A percentile compares a stretch with the other conserved stretches of the same genome.
Conservation (phyloP, 64 coral and sea anemone species). For the Pocillopora verrucosa region DNA sequence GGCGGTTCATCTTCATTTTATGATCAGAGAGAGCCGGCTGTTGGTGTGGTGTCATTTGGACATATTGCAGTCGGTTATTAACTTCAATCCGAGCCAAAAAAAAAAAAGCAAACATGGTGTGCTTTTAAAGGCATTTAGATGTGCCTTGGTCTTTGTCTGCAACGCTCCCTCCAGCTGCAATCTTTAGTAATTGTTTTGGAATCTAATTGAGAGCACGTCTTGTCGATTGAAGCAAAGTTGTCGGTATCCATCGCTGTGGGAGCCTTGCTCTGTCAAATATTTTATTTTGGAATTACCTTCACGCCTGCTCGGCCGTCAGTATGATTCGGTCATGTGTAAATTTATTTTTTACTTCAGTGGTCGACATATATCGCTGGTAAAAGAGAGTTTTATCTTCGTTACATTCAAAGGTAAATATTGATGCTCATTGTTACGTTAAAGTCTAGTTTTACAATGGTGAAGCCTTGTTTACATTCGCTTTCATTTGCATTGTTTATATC, state of each 20-base stretch:
- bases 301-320: background rate
- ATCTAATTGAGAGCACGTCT: background rate
- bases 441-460: too few relatives aligned
- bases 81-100: too few relatives aligned
- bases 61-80: too few relatives aligned
- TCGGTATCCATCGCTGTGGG: background rate
- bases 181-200: background rate
- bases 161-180: background rate
- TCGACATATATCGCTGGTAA: background rate
- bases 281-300: background rate
- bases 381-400: background rate
- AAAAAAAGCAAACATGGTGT: too few relatives aligned
- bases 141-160: background rate
- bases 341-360: background rate
- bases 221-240: background rate
- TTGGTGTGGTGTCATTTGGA: too few relatives aligned
- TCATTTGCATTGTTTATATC: too few relatives aligned
- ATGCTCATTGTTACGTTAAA: too few relatives aligned
- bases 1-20: background rate
- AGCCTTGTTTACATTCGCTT: too few relatives aligned
- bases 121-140: background rate
- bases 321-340: background rate
- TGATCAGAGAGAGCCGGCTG: too few relatives aligned
- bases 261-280: background rate
- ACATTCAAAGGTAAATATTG: too few relatives aligned